Evolutionary conservation across 2,113 vertebrate genomes (phyloP).

Genomic region (Psittacus erithacus): DNA sequence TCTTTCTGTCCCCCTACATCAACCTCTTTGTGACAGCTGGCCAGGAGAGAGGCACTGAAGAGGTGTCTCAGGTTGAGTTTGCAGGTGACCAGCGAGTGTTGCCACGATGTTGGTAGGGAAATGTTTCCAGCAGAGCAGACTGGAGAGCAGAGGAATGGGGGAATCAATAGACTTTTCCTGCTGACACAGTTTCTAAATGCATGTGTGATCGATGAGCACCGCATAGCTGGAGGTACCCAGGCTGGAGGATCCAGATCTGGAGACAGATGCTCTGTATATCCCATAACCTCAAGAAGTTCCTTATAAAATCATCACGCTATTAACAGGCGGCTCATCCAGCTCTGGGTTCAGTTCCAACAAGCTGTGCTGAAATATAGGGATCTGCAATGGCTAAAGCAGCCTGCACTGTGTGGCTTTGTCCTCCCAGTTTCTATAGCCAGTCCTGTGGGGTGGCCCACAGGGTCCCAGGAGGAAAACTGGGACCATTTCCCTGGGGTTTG

Average conservation of each 20-base stretch:
- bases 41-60: not conserved
- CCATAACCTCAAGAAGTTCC: not conserved
- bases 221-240: not conserved
- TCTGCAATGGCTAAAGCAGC: too few relatives aligned
- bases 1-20: not conserved
- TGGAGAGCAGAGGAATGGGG: not conserved
- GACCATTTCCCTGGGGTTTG: accelerated
- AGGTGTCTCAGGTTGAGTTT: not conserved
- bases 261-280: not conserved
- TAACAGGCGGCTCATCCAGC: accelerated
- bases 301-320: not conserved
- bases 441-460: accelerated
- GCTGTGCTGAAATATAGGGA: not conserved
- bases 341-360: not conserved
- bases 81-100: not conserved
- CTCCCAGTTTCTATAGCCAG: accelerated
- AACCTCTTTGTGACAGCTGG: not conserved
- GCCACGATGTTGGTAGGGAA: not conserved
- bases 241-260: not conserved
- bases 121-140: not conserved
- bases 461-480: not conserved
- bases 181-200: not conserved
- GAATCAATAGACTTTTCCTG: not conserved
- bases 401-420: not conserved
- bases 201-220: accelerated